Percentiles rank a stretch among this genome's conserved stretches.
These are phyloP conservation scores for Disparrhopalites patrizii DNA, from an alignment of 2,888 invertebrate species.

Conservation along the genomic window DNA sequence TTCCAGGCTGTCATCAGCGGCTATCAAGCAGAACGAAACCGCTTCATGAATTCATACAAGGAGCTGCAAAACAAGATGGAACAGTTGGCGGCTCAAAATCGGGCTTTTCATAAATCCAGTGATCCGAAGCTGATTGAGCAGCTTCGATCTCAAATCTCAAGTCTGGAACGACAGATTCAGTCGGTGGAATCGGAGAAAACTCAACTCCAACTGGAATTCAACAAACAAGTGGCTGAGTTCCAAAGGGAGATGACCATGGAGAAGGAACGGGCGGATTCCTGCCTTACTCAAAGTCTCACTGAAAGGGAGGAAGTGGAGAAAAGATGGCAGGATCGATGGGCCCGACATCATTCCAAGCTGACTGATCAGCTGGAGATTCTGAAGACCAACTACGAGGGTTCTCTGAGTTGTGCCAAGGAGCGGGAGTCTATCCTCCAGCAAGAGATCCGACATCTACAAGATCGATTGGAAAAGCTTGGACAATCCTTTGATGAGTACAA, in stretches of 20 bases:
- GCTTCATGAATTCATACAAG: slow-evolving; percentile 18
- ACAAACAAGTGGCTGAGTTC: slow-evolving; percentile 14
- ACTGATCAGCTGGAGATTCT: slow-evolving; percentile 30
- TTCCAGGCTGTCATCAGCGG: slow-evolving; percentile 26
- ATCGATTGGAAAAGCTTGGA: slow-evolving; percentile 17
- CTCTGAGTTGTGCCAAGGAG: slow-evolving; percentile 20
- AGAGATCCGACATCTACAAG: slow-evolving; percentile 19
- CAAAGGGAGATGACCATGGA: slow-evolving; percentile 29
- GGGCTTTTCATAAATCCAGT: slow-evolving; percentile 23
- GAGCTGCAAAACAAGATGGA: slow-evolving; percentile 23
- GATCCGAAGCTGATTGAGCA: slow-evolving; percentile 27
- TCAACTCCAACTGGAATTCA: slow-evolving; percentile 20
- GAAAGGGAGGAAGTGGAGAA: slow-evolving; percentile 31
- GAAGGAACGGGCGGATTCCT: slow-evolving; percentile 31
- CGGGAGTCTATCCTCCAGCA: slow-evolving; percentile 17
- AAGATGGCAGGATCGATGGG: slow-evolving; percentile 33
- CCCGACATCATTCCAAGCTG: slow-evolving; percentile 27
- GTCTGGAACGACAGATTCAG: slow-evolving; percentile 22
- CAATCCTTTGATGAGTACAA: slow-evolving; percentile 20
- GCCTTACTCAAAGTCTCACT: slow-evolving; percentile 19
- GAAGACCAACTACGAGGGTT: slow-evolving; percentile 29
- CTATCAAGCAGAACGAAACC: slow-evolving; percentile 27
- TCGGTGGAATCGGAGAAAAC: slow-evolving; percentile 14
- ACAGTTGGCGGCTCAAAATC: slow-evolving; percentile 23
- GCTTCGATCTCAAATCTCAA: slow-evolving; percentile 5